Evolutionary conservation across 2,888 invertebrate species (phyloP).

Genomic region (Proisotoma minuta): DNA sequence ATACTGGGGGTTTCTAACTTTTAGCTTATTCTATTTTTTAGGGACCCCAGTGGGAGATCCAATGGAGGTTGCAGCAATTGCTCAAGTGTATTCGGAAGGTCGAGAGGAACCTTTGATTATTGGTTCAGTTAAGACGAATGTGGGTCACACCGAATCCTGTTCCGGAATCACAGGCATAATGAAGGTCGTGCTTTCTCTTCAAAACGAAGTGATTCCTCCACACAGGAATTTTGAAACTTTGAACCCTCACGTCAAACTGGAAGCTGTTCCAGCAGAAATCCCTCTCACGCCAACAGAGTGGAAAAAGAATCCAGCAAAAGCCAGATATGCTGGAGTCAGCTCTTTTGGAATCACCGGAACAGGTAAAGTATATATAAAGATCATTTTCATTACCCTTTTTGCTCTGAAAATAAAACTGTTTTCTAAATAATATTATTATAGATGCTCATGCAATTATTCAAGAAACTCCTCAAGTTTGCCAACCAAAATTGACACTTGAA

Average conservation of each 20-base stretch:
- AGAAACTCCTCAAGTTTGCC: constrained; percentile 9
- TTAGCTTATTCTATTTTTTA: too few relatives aligned
- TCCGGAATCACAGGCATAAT: constrained; percentile 31
- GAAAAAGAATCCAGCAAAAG: constrained; percentile 15
- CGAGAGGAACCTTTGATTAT: constrained; percentile 22
- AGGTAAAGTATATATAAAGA: too few relatives aligned
- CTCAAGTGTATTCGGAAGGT: constrained; percentile 19
- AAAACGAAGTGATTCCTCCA: constrained; percentile 32
- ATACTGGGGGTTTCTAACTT: too few relatives aligned
- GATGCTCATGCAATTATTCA: constrained; percentile 18
- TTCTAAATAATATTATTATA: too few relatives aligned
- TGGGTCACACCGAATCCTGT: constrained; percentile 29
- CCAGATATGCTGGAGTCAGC: constrained; percentile 23
- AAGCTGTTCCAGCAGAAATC: constrained; percentile 29
- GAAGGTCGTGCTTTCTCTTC: constrained; percentile 30
- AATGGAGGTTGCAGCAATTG: constrained; percentile 28
- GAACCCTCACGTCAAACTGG: constrained; percentile 34
- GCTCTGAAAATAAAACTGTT: neutral
- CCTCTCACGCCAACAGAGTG: constrained; percentile 17
- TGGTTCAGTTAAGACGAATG: constrained; percentile 32
- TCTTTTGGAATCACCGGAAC: constrained; percentile 35
- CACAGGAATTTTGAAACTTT: constrained; percentile 26
- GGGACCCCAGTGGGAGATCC: constrained; percentile 28
- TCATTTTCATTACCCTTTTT: neutral
- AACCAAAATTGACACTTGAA: neutral